Evolutionary conservation across 2,888 invertebrate genomes (phyloP).

Genomic region (Zele albiditarsus): DNA sequence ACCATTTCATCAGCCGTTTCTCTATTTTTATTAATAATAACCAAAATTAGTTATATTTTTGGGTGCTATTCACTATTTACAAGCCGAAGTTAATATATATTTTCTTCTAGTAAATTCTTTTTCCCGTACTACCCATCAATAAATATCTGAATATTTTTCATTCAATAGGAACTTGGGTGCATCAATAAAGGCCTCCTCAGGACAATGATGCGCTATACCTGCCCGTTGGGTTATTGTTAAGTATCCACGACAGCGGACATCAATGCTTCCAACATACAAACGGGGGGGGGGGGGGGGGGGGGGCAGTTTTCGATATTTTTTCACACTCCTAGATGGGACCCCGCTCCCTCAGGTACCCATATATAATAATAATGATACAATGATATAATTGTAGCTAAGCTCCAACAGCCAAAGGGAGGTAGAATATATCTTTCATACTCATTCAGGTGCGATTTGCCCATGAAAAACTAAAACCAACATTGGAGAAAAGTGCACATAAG

Average conservation of each 20-base stretch:
- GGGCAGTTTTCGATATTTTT: background rate
- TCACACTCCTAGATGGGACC: background rate
- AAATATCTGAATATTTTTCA: background rate
- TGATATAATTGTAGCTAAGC: background rate
- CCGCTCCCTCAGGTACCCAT: background rate
- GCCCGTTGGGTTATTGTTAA: background rate
- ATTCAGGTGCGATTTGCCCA: background rate
- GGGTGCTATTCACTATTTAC: background rate
- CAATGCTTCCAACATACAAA: background rate
- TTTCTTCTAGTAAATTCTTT: background rate
- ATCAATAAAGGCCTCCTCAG: background rate
- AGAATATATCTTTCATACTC: background rate
- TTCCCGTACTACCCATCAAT: background rate
- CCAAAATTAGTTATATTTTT: background rate
- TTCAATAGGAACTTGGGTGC: background rate
- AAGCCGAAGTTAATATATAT: background rate
- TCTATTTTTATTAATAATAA: no score
- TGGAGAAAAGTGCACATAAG: no score
- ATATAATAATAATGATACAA: slow-evolving; percentile 7
- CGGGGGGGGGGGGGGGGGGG: background rate
- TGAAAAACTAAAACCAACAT: no score
- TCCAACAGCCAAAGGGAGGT: background rate
- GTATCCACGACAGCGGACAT: background rate
- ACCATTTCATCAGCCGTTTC: no score
- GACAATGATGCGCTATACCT: background rate